Conservation (phyloP, 2,888 invertebrate species). For the Actias luna region DNA sequence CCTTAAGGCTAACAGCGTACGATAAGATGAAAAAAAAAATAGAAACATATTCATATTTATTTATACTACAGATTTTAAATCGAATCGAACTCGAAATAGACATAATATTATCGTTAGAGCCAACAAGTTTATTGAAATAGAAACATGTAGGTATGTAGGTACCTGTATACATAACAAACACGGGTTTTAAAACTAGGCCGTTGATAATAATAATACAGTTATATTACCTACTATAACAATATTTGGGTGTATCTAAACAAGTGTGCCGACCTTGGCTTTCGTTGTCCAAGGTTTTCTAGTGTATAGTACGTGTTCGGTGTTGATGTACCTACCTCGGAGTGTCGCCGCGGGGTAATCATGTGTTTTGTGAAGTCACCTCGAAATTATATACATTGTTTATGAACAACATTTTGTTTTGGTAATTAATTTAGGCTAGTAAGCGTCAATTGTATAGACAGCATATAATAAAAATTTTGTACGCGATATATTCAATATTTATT, state of each 20-base stretch:
- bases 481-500: too few relatives aligned
- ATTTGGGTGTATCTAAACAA: slow-evolving; percentile 11
- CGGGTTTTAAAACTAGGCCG: background rate
- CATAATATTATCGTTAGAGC: background rate
- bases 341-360: slow-evolving; percentile 14
- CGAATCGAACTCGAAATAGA: too few relatives aligned
- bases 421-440: background rate
- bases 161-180: too few relatives aligned
- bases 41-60: too few relatives aligned
- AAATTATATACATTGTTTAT: background rate
- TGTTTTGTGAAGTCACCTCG: background rate
- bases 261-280: slow-evolving; percentile 7
- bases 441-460: background rate
- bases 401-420: background rate
- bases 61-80: too few relatives aligned
- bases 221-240: background rate
- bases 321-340: slow-evolving; percentile 10
- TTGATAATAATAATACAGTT: background rate
- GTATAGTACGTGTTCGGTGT: background rate
- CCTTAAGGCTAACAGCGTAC: too few relatives aligned
- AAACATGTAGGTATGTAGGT: too few relatives aligned
- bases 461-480: background rate
- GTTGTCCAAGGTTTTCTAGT: slow-evolving; percentile 3
- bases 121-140: background rate
- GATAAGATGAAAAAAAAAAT: too few relatives aligned